Percentiles rank a stretch among this genome's conserved stretches.
phyloP scores from a whole-genome alignment of 2,113 vertebrate genomes.

The Callospermophilus lateralis region DNA sequence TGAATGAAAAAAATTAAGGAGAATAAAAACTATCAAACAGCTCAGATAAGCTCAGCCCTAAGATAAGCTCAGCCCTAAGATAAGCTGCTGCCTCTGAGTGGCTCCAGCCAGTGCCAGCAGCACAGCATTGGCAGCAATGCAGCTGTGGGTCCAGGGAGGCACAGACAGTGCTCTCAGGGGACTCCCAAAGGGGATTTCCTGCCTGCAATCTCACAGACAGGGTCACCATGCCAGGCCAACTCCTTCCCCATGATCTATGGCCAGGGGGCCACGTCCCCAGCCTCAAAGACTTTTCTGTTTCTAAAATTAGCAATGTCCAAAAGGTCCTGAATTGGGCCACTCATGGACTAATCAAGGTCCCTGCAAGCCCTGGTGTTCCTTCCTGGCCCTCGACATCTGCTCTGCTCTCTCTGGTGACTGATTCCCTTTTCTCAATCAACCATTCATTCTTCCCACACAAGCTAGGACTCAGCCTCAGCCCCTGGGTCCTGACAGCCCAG shows the following conservation, averaged over 20 bases:
- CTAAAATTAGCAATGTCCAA: constrained; percentile 3
- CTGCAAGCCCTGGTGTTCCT: not conserved
- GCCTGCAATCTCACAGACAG: constrained; percentile 8
- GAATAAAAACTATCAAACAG: not conserved
- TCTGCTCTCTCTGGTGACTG: not conserved
- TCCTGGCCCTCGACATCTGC: not conserved
- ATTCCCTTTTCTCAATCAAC: not conserved
- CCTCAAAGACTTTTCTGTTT: constrained; percentile 71
- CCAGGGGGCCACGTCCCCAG: constrained; percentile 29
- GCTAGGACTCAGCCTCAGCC: not conserved
- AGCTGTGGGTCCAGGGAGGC: not conserved
- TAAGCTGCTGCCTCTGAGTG: too few species aligned
- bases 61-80: too few species aligned
- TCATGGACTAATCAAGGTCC: constrained; percentile 8
- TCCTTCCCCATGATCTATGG: not conserved
- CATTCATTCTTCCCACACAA: not conserved
- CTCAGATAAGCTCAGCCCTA: constrained; percentile 28
- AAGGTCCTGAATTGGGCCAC: constrained; percentile 59
- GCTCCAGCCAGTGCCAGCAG: too few species aligned
- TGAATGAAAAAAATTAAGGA: not conserved
- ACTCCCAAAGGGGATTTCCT: not conserved
- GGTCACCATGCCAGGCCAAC: not conserved
- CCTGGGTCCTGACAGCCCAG: not conserved
- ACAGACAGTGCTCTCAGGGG: not conserved
- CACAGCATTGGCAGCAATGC: too few species aligned